Evolutionary conservation across 2,797 vertebrate species (phyloP).

Genomic region (Bradypodion ventrale): DNA sequence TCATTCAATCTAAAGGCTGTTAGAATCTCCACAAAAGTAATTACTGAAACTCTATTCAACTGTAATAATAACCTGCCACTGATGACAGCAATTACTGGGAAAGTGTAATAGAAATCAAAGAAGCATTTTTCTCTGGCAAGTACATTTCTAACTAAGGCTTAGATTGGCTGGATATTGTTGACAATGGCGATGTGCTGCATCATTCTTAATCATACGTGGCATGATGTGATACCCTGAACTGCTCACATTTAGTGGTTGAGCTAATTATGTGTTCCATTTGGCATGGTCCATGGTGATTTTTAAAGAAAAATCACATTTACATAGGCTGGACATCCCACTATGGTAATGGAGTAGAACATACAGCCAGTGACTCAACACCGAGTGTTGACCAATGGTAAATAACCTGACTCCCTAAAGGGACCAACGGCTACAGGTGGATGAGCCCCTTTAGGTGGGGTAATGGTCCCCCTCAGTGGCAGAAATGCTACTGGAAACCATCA

Average conservation of each 20-base stretch:
- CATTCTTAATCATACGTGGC: slow-evolving; percentile 81
- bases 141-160: slow-evolving; percentile 81
- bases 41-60: slow-evolving; percentile 86
- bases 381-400: too few species aligned
- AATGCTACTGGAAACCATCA: too few species aligned
- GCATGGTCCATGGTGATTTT: slow-evolving; percentile 66
- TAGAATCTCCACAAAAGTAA: slow-evolving; percentile 85
- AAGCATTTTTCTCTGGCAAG: slow-evolving; percentile 83
- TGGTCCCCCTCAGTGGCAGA: too few species aligned
- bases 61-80: slow-evolving; percentile 88
- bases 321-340: too few species aligned
- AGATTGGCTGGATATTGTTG: slow-evolving; percentile 80
- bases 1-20: slow-evolving; percentile 83
- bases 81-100: slow-evolving; percentile 85
- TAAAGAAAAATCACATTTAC: slow-evolving; percentile 48
- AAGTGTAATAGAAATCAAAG: slow-evolving; percentile 85
- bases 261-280: slow-evolving; percentile 75
- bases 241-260: slow-evolving; percentile 61
- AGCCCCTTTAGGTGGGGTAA: too few species aligned
- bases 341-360: too few species aligned
- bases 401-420: too few species aligned
- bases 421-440: too few species aligned
- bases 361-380: too few species aligned
- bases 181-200: slow-evolving; percentile 83
- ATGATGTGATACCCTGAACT: slow-evolving; percentile 74